Evolutionary conservation across 2,797 vertebrate species (phyloP).

Genomic region (Acanthornis magna): DNA sequence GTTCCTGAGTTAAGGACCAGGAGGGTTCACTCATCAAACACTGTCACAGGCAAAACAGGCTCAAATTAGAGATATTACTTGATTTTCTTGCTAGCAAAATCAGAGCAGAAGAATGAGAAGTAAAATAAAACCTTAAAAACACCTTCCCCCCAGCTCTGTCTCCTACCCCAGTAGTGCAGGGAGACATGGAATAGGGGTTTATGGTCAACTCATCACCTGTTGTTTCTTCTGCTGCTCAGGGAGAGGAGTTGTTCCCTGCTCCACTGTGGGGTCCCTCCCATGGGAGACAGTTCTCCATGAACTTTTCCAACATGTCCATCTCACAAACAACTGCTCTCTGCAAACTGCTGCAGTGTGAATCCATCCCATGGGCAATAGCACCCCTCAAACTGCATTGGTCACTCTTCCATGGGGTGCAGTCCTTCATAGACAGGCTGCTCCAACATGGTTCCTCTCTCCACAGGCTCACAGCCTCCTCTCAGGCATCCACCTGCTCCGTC

Average conservation of each 20-base stretch:
- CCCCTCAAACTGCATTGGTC: not conserved
- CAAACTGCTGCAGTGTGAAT: not conserved
- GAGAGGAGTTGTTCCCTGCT: not conserved
- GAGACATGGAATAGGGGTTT: not conserved
- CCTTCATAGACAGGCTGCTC: not conserved
- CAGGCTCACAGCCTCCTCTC: not conserved
- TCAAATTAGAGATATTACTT: not conserved
- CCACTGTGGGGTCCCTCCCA: not conserved
- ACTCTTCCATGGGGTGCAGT: not conserved
- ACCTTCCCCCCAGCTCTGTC: accelerated
- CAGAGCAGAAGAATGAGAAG: not conserved
- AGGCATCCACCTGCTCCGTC: not conserved
- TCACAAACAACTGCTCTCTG: not conserved
- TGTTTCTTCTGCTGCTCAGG: not conserved
- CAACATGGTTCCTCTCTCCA: not conserved
- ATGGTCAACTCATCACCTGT: not conserved
- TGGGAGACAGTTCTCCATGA: not conserved
- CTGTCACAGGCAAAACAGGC: not conserved
- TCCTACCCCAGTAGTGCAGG: not conserved
- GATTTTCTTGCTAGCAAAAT: not conserved
- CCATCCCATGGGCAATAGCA: not conserved
- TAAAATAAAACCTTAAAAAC: not conserved
- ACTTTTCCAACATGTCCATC: not conserved
- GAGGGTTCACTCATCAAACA: not conserved
- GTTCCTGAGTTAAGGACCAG: not conserved